Evolutionary conservation across 2,888 invertebrate genomes (phyloP), one percentile per base, ranked within the genome.

Genomic region (Neoitamus cyanurus): DNA sequence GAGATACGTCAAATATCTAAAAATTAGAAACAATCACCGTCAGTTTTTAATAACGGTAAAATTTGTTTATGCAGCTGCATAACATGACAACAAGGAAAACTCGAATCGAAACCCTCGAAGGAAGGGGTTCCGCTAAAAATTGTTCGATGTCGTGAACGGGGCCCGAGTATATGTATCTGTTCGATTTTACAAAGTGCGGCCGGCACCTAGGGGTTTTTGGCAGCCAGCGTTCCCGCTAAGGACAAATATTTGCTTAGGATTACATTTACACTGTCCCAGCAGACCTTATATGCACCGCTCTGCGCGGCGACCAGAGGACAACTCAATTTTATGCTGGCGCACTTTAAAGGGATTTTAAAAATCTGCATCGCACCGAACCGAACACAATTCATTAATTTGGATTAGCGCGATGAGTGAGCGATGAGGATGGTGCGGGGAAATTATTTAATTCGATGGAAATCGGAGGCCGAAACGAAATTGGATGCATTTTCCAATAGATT

Each of bases 211-310:
- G 75, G 75, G 75, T 77, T 28, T 25, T 42, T 25, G 58, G 25
- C 58, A 58, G 58, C 28, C 77, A 30, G 77, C 42, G 11, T 42
- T 30, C 28, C 28, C 77, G 25, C 28, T 11, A 46, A 42, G 30
- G 34, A 42, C 77, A 77, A 77, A 77, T 77, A 77, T 77, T 77
- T 77, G 77, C 46, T 77, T 46, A 77, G 77, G 77, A 77, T 42
- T 46, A 42, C 13, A 15, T 42, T 46, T 77, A 25, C 48, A 46
- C 25, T 30, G 31, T 77, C 25, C 46, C 25, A 25, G 58, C 7
- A 15, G 25, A 48, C 48, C 15, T 36, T 75, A 11, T 31, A 3
- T 31, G 11, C 15, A 34, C 9, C 72, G 15, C 20, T n/a, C n/a
- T n/a, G n/a, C n/a, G n/a, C n/a, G n/a, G n/a, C 31, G 20, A 1